These are phyloP conservation scores for Therioaphis trifolii DNA, from an alignment of 2,888 invertebrate species.

Conservation along the genomic window DNA sequence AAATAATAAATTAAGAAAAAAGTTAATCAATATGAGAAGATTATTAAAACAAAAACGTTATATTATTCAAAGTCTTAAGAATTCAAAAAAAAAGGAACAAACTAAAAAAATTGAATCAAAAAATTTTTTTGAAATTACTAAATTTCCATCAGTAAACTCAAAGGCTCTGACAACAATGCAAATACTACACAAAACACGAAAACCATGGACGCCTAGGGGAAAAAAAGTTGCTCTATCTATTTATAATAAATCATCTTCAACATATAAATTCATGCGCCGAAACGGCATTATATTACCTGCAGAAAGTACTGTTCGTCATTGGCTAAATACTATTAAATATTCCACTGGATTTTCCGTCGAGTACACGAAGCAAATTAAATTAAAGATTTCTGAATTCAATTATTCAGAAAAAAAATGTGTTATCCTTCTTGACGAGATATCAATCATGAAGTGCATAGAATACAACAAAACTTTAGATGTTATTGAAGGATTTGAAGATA, in stretches of 20 bases:
- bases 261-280: constrained; percentile 17
- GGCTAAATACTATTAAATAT: constrained; percentile 19
- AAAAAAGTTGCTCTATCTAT: too few relatives aligned
- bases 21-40: too few relatives aligned
- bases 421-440: background rate
- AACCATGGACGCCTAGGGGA: too few relatives aligned
- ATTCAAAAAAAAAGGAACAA: too few relatives aligned
- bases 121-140: too few relatives aligned
- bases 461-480: background rate
- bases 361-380: background rate
- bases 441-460: background rate
- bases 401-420: background rate
- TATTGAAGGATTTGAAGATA: constrained; percentile 65
- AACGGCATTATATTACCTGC: constrained; percentile 24
- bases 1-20: too few relatives aligned
- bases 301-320: constrained; percentile 10
- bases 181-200: too few relatives aligned
- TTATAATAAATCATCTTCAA: constrained; percentile 27
- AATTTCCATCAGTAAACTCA: too few relatives aligned
- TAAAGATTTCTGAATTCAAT: background rate
- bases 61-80: too few relatives aligned
- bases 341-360: background rate
- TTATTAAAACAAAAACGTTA: too few relatives aligned
- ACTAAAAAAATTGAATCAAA: too few relatives aligned
- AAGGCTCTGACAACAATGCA: too few relatives aligned